phyloP scores from a whole-genome alignment of 2,888 invertebrate species.

The Zonitis immaculata region DNA sequence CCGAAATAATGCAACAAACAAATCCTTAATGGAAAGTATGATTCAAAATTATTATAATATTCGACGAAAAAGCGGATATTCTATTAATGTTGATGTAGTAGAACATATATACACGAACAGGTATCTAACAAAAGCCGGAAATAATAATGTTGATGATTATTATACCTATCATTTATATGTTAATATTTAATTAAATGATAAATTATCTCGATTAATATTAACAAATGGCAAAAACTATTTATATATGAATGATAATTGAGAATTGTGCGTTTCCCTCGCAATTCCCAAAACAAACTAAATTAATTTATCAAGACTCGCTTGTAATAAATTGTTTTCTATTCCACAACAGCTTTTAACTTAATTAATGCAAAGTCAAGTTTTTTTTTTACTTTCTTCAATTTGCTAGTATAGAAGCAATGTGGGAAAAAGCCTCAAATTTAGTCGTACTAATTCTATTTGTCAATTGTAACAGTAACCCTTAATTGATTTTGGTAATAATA shows the following conservation, averaged over 20 bases:
- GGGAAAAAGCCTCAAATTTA: background rate
- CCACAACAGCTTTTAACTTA: slow-evolving; percentile 6
- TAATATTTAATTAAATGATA: slow-evolving; percentile 10
- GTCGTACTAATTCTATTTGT: background rate
- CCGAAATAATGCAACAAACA: background rate
- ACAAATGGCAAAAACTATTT: slow-evolving; percentile 9
- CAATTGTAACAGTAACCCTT: background rate
- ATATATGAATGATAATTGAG: slow-evolving; percentile 2
- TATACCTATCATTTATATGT: background rate
- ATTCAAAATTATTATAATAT: background rate
- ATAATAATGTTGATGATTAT: background rate
- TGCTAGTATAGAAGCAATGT: too few species aligned
- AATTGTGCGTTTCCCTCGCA: background rate
- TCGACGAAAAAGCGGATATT: background rate
- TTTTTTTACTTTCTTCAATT: too few species aligned
- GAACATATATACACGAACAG: background rate
- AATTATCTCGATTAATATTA: slow-evolving; percentile 9
- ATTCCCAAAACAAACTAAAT: background rate
- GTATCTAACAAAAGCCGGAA: background rate
- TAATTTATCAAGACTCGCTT: background rate
- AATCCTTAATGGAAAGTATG: background rate
- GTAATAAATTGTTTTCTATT: background rate
- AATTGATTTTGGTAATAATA: background rate
- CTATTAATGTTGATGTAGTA: background rate
- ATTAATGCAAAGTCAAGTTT: slow-evolving; percentile 5